Percentiles rank a stretch among this genome's conserved stretches.
phyloP scores from a whole-genome alignment of 2,888 invertebrate species.

The Globia sparganii region DNA sequence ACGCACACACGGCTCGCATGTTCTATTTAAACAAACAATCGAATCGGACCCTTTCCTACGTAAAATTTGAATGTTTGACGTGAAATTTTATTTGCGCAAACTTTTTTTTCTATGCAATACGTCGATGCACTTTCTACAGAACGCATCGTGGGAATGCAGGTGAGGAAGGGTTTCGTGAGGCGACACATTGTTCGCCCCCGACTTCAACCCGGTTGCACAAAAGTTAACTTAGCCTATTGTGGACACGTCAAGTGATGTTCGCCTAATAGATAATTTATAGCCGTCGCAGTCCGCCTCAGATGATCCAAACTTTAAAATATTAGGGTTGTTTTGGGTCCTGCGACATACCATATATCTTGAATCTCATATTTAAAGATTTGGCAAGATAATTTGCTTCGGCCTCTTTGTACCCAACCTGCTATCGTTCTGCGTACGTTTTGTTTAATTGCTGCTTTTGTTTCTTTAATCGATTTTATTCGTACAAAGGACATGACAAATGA shows the following conservation, averaged over 20 bases:
- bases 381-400: slow-evolving; percentile 81
- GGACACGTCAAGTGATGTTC: slow-evolving; percentile 87
- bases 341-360: slow-evolving; percentile 75
- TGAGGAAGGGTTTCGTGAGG: slow-evolving; percentile 87
- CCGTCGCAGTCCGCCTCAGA: slow-evolving; percentile 79
- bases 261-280: slow-evolving; percentile 89
- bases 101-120: slow-evolving; percentile 78
- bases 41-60: slow-evolving; percentile 81
- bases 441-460: slow-evolving; percentile 65
- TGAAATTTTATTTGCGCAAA: slow-evolving; percentile 87
- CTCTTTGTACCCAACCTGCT: slow-evolving; percentile 70
- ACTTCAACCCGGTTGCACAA: slow-evolving; percentile 86
- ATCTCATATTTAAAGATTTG: slow-evolving; percentile 79
- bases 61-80: slow-evolving; percentile 87
- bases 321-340: slow-evolving; percentile 83
- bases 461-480: slow-evolving; percentile 55
- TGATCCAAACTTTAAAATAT: slow-evolving; percentile 83
- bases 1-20: slow-evolving; percentile 75
- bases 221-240: slow-evolving; percentile 87
- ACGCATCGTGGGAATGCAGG: slow-evolving; percentile 89
- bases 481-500: slow-evolving; percentile 56
- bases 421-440: slow-evolving; percentile 49
- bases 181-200: slow-evolving; percentile 78
- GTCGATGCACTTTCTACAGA: slow-evolving; percentile 85
- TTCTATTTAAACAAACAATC: slow-evolving; percentile 78